Percentiles rank a stretch among this genome's conserved stretches.
phyloP scores from a whole-genome alignment of 1,140 invertebrate genomes.

The Gryon sp. region DNA sequence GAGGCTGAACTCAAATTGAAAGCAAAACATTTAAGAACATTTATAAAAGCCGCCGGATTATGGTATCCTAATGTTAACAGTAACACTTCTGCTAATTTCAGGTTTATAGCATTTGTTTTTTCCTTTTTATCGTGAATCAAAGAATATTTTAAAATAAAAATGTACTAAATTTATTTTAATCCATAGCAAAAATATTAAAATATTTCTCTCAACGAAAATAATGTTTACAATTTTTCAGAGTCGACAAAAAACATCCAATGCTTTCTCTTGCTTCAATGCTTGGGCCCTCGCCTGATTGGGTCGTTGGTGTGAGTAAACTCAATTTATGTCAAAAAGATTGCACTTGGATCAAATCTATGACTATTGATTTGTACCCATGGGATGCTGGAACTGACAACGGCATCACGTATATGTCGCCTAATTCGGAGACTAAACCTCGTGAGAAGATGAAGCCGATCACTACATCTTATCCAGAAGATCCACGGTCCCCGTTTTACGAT shows the following conservation, averaged over 20 bases:
- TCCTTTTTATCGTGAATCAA: conserved; percentile 1
- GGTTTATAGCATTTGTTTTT: conserved; percentile 44
- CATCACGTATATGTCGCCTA: conserved; percentile 94
- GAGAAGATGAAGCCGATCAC: conserved; percentile 95
- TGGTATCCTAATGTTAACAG: conserved; percentile 96
- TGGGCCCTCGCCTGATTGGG: conserved; percentile 97
- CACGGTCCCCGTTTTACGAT: conserved; percentile 94
- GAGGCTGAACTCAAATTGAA: conserved; percentile 94
- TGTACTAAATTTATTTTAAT: too few species aligned
- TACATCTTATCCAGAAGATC: conserved; percentile 91
- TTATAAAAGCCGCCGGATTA: conserved; percentile 96
- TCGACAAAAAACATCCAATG: conserved; percentile 92
- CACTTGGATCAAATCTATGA: conserved; percentile 89
- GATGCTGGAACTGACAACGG: conserved; percentile 97
- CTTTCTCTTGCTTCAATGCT: conserved; percentile 97
- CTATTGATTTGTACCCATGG: conserved; percentile 94
- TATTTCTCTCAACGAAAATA: too few species aligned
- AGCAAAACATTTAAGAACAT: conserved; percentile 90
- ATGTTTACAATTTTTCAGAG: too few species aligned
- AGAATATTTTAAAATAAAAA: too few species aligned
- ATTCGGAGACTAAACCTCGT: conserved; percentile 90
- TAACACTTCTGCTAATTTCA: conserved; percentile 91
- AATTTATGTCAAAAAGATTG: conserved; percentile 94
- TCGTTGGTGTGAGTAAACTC: conserved; percentile 92
- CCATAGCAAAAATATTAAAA: too few species aligned